Evolutionary conservation across 2,888 invertebrate genomes (phyloP), one percentile per base, ranked within the genome.

Genomic region (Drosophila macrothrix): DNA sequence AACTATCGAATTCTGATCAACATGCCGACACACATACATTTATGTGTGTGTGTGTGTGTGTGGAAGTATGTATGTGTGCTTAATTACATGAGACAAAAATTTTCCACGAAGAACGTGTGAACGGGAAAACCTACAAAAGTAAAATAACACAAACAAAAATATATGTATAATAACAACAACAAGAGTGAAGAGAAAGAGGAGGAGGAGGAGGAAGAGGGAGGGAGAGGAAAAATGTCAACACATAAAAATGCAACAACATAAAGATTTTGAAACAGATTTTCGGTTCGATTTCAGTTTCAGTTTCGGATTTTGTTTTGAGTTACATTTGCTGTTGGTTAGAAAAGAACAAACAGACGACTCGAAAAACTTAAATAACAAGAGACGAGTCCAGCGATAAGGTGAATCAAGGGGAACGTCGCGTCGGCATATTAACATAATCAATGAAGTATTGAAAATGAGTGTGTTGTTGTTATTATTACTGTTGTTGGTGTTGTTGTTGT

Each of bases 381-480:
- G 43, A 22, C 16, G 67, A 66, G 67, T 66, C 22, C 71, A 68
- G 67, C 67, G 78, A 80, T 78, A 80, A 78, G 72, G 76, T 72
- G 61, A 65, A 65, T 65, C 50, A 68, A 72, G 58, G 60, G 63
- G 52, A 65, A 74, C 75, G 58, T 31, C 16, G 58, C 46, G 65
- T 63, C 55, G 62, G 52, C 68, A 63, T 87, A 87, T 86, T 90
- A 88, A 78, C 90, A 86, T 90, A 90, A 88, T 90, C 90, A 83
- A 90, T 88, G 85, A 81, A 77, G 64, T 82, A 81, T 78, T 66
- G 39, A 66, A 74, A 56, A 39, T 19, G 62, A 49, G 33, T 22
- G 37, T 19, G 29, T 53, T 14, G 35, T 37, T 53, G 12, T 33
- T 35, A 3, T 41, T 39, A 29, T 33, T 53, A 62, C 59, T 62